Evolutionary conservation across 2,113 vertebrate species (phyloP).

Genomic region (Engraulis encrasicolus): DNA sequence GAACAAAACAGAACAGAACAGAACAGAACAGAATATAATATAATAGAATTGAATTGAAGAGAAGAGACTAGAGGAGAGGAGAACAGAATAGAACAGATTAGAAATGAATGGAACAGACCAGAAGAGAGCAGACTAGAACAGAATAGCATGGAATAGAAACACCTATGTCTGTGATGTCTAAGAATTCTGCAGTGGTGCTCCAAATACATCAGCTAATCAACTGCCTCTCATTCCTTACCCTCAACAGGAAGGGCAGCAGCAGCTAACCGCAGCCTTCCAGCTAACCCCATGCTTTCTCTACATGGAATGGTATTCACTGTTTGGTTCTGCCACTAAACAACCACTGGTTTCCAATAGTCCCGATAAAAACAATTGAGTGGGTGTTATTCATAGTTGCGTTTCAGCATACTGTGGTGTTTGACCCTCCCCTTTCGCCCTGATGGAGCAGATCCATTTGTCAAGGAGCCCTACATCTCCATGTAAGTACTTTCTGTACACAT

Average conservation of each 20-base stretch:
- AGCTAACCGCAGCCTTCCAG: not conserved
- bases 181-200: no score
- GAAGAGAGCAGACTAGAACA: no score
- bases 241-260: conserved; percentile 16
- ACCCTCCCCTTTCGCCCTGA: not conserved
- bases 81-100: no score
- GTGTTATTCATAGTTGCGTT: conserved; percentile 34
- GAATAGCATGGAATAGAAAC: no score
- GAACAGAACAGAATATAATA: no score
- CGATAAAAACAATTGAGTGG: conserved; percentile 30
- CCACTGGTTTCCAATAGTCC: conserved; percentile 41
- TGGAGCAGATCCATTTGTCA: not conserved
- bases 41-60: no score
- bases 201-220: not conserved
- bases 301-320: conserved; percentile 57
- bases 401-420: not conserved
- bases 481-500: conserved; percentile 27
- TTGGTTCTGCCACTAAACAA: conserved; percentile 42
- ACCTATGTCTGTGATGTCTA: no score
- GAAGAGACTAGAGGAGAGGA: no score
- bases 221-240: conserved; percentile 14
- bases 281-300: conserved; percentile 36
- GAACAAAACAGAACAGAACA: no score
- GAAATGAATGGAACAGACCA: no score
- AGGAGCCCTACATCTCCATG: conserved; percentile 39